A percentile compares a stretch with the other conserved stretches of the same genome.
These are phyloP conservation scores for Urocolius indicus DNA, from an alignment of 2,113 vertebrate genomes.

Conservation along the genomic window DNA sequence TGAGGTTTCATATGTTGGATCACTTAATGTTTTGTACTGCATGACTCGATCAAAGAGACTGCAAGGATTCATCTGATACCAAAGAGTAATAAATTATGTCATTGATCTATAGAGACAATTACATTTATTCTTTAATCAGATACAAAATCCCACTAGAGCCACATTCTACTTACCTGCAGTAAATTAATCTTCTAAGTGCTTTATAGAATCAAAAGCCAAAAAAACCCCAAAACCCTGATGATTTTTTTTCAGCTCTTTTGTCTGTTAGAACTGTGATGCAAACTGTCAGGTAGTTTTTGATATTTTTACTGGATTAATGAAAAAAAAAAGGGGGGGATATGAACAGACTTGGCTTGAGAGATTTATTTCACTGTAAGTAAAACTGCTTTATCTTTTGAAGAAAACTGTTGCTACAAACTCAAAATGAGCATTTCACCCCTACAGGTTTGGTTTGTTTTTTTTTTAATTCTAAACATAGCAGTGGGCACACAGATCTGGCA, in stretches of 20 bases:
- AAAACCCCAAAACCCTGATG: rapidly evolving
- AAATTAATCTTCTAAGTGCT: conserved; percentile 25
- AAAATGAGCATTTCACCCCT: not conserved
- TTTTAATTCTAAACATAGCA: not conserved
- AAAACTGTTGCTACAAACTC: not conserved
- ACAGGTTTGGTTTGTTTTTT: not conserved
- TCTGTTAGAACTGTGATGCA: not conserved
- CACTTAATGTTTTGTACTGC: not conserved
- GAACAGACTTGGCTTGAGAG: not conserved
- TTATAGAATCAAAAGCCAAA: not conserved
- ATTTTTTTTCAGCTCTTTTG: not conserved
- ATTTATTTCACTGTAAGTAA: not conserved
- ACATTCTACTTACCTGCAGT: not conserved
- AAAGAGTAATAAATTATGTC: not conserved
- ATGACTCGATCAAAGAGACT: not conserved
- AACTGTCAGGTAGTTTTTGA: not conserved
- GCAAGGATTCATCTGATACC: not conserved
- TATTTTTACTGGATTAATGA: not conserved
- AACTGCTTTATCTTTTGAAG: not conserved
- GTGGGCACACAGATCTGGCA: not conserved
- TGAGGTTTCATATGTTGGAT: not conserved
- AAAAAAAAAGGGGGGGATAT: not conserved
- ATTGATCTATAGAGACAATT: conserved; percentile 17
- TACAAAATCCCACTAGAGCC: not conserved
- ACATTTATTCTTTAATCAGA: conserved; percentile 12